Percentiles rank a stretch among this genome's conserved stretches.
Conservation (phyloP, 1,140 invertebrate species). For the Cotesia vestalis region DNA sequence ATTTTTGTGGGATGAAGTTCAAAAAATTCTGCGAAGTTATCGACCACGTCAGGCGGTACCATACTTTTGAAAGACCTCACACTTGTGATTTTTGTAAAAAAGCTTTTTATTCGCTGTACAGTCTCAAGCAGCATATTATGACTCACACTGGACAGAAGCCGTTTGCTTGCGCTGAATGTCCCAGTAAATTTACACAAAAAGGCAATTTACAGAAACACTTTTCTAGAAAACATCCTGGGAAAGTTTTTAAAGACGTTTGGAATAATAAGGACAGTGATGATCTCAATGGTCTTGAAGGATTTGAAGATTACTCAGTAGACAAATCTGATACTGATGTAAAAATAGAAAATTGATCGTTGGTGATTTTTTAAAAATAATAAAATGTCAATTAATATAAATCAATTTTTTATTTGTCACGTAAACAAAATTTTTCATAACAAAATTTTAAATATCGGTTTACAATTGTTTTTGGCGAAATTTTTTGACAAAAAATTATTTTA, state of each 20-base stretch:
- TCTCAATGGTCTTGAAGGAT: neutral
- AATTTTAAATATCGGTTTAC: too few species aligned
- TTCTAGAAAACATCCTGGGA: slow-evolving; percentile 36
- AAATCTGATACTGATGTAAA: neutral
- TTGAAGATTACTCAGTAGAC: neutral
- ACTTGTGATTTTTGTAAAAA: slow-evolving; percentile 41
- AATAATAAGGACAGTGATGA: slow-evolving; percentile 5
- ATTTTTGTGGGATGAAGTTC: slow-evolving; percentile 38
- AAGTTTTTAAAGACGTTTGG: slow-evolving; percentile 16
- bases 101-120: slow-evolving; percentile 39
- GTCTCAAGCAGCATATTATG: slow-evolving; percentile 43
- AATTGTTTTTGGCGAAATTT: too few species aligned
- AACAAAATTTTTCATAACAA: too few species aligned
- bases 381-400: neutral
- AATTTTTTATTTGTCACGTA: too few species aligned
- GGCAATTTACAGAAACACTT: slow-evolving; percentile 40
- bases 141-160: slow-evolving; percentile 41
- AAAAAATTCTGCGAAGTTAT: slow-evolving; percentile 39
- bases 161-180: slow-evolving; percentile 36
- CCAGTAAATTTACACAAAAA: slow-evolving; percentile 40
- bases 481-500: too few species aligned
- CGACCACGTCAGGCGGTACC: slow-evolving; percentile 35
- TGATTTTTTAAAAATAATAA: neutral
- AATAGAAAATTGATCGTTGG: too few species aligned
- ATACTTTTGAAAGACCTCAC: slow-evolving; percentile 43